Conservation (phyloP, 2,797 vertebrate genomes). For the Sebastes taczanowskii region DNA sequence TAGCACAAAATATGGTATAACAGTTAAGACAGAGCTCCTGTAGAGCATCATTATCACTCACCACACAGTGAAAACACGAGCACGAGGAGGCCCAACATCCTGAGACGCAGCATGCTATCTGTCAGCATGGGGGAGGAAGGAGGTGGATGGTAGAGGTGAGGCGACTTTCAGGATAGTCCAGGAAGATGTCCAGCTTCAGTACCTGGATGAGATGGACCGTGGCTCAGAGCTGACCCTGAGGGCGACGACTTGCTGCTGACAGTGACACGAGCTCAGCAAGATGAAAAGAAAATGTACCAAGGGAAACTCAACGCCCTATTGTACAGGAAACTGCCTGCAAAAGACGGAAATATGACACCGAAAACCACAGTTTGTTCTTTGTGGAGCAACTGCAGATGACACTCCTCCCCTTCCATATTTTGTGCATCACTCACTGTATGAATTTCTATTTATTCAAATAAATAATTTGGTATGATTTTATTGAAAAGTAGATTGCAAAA, state of each 20-base stretch:
- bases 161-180: background rate
- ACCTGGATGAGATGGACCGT: background rate
- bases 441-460: background rate
- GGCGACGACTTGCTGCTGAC: background rate
- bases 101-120: slow-evolving; percentile 18
- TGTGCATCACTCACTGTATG: background rate
- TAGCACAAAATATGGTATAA: background rate
- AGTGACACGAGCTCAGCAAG: background rate
- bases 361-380: slow-evolving; percentile 2
- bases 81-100: slow-evolving; percentile 38
- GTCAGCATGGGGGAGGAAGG: background rate
- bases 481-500: slow-evolving; percentile 18
- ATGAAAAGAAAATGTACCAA: background rate
- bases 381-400: background rate
- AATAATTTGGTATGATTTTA: slow-evolving; percentile 13
- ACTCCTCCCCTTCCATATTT: background rate
- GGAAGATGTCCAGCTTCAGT: slow-evolving; percentile 2
- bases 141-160: background rate
- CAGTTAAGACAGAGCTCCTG: background rate
- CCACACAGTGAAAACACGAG: slow-evolving; percentile 39
- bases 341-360: background rate
- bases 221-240: background rate
- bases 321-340: slow-evolving; percentile 46
- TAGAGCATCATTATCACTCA: slow-evolving; percentile 55
- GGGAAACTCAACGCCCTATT: slow-evolving; percentile 32